Base-by-base conservation (phyloP, 1,140 invertebrate species). In the Eurosta solidaginis region DNA sequence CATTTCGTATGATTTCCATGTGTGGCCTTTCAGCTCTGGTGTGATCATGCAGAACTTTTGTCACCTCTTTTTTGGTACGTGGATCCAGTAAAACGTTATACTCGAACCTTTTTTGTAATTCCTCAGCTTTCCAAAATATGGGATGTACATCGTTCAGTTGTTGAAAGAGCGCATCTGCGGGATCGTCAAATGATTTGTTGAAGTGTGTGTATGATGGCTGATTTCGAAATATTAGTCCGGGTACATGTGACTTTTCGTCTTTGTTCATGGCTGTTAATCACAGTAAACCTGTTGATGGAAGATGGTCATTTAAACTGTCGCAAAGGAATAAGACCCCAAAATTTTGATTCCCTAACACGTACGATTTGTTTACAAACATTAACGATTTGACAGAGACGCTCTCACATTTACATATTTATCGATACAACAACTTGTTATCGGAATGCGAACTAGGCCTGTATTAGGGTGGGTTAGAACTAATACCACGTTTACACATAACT, bases 141-240 rank as follows among this genome's bases (percentile, higher is more conserved):
- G 45, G 20, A 29, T 79, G 44, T 10, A 77, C 33, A 22, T 77
- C 78, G 40, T 74, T 50, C 5, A 79, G 22, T 9, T 17, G 1
- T 9, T 40, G 27, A 33, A 49, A 79, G 17, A 79, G 29, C n/a
- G 33, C 29, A n/a, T 79, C 78, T 4, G 25, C 7, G 17, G 33
- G 5, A 25, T 79, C 78, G 4, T 76, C 78, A 20, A 79, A 76
- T 2, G 78, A 47, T n/a, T 79, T 79, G 25, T 78, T 54, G 52
- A 78, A 78, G 52, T 47, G 42, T n/a, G 73, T 59, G 42, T 76
- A 75, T 25, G 52, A n/a, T 3, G 78, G 78, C 27, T 79, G 78
- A 73, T 79, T 50, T 0, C 74, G 74, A 14, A 79, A 79, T 25
- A 76, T n/a, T n/a, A 59, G 42, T 7, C 6, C 6, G 42, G 6